Evolutionary conservation across 2,113 vertebrate species (phyloP), one percentile per base, ranked within the genome.

Genomic region (Apodemus sylvaticus): DNA sequence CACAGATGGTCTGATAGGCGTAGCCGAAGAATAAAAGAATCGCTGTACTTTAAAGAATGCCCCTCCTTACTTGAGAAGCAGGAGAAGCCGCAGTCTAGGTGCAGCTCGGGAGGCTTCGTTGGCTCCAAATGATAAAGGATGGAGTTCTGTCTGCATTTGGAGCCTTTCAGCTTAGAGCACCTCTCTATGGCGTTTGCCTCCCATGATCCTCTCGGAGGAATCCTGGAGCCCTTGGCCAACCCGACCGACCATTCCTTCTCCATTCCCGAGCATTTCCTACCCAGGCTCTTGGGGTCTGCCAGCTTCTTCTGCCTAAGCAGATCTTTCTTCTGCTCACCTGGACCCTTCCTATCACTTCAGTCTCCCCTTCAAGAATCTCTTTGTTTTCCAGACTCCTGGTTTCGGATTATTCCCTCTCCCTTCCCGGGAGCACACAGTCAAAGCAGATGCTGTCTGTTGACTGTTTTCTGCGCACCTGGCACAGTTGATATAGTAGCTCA

Each of bases 171-270:
- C 11, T 53, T 60, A 6, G 5, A 64, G 68, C 78, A 2, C 16
- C 0, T 73, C 45, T 93, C n/a, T 85, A 70, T 4, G 42, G 42
- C 29, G 36, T 66, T 58, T 10, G 4, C 31, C 9, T 34, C 4
- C 79, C 7, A 0, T 16, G 24, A 7, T 12, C 5, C 60, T 19
- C 34, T 14, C 5, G 0, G 0, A 39, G 71, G n/a, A 78, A n/a
- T 76, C 11, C 2, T 55, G 4, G 51, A 31, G 51, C 2, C 10
- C 53, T 76, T 73, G 48, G 24, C 26, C 70, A 58, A 60, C n/a
- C n/a, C 3, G 2, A 31, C 6, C 31, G 24, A 31, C 12, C 29
- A 4, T 74, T 39, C 17, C 70, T 42, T 42, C 68, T 42, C 7
- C 9, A 7, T n/a, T 20, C 74, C 64, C 1, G 8, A 7, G 34